Conservation (phyloP, 2,113 vertebrate genomes). For the Ivindomyrus marchei region DNA sequence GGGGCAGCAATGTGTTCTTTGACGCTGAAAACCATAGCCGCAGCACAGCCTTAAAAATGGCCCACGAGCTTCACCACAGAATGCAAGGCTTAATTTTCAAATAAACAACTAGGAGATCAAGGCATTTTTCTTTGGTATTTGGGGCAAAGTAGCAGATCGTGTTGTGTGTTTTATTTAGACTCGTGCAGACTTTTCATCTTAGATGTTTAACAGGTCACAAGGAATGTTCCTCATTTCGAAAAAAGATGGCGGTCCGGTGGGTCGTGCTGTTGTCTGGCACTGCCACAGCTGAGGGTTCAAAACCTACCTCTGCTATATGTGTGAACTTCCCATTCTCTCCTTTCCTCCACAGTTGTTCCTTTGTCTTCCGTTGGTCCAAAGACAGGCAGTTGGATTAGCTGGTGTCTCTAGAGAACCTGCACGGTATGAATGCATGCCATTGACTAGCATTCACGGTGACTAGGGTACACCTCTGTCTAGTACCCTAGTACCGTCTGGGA, state of each 20-base stretch:
- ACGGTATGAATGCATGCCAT: background rate
- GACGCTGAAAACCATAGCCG: background rate
- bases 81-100: background rate
- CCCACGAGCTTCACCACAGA: background rate
- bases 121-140: background rate
- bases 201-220: background rate
- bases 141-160: background rate
- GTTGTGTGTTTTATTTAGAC: background rate
- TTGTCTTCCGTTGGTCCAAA: background rate
- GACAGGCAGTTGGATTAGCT: background rate
- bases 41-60: background rate
- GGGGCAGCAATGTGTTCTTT: background rate
- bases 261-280: no score
- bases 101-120: background rate
- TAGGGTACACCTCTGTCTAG: background rate
- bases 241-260: background rate
- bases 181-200: background rate
- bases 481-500: background rate
- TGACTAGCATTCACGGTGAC: background rate
- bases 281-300: background rate
- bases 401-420: background rate
- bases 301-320: background rate
- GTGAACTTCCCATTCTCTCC: background rate
- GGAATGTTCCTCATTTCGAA: background rate
- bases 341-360: background rate